Base-by-base conservation (phyloP, 2,888 invertebrate species). In the Entomobrya multifasciata region DNA sequence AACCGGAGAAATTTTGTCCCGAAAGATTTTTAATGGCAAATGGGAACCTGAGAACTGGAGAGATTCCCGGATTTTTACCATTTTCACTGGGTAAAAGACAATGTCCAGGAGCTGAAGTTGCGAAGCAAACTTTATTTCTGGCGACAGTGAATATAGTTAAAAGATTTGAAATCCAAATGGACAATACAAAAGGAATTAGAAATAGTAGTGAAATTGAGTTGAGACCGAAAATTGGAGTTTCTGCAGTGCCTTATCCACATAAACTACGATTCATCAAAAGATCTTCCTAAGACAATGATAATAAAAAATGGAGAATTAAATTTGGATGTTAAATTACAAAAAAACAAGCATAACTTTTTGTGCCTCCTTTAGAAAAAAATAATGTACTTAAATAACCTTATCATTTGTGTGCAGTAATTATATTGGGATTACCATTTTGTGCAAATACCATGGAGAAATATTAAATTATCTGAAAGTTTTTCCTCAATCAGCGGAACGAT, bases 21-120 rank as follows among this genome's bases (percentile, higher is more conserved):
- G 85, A 88, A 70, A 67, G 90, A 36, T 90, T 90, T 83, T 52
- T 90, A 0, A 36, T 8, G 55, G 2, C 10, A 13, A 52, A 52
- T 17, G 41, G 36, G 1, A 52, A 72, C 0, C 17, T 67, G 36
- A 76, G 25, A 55, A 1, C 62, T 25, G n/a, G 77, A 11, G 62
- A 79, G 22, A 27, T 17, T n/a, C 78, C 83, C 11, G 84, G 60
- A 30, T 89, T 88, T 44, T 13, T 90, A 4, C 84, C 90, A 1
- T 90, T 90, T 77, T 88, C 89, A 0, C 49, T 36, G 44, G 90
- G 90, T 25, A 88, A 88, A 78, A 36, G 90, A 60, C 36, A 55
- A 6, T 90, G 90, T 60, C 80, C 88, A 10, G 90, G 89, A 2
- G 87, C 87, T 57, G 52, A 76, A 0, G 44, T 90, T 17, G 90